phyloP scores from a whole-genome alignment of 23 tunicate genomes.

The Trididemnum clinides region DNA sequence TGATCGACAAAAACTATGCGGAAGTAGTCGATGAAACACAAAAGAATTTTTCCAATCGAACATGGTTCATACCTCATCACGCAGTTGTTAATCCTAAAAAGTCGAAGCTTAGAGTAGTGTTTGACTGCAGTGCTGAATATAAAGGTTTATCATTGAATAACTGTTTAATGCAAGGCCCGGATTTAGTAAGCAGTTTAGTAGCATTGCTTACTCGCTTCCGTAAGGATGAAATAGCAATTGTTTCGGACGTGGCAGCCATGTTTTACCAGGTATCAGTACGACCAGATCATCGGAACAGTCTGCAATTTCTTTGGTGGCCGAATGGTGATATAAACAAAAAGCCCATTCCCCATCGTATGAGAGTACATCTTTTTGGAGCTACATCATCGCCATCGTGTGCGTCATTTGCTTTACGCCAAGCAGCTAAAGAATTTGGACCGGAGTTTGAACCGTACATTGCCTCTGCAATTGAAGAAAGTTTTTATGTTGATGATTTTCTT shows the following conservation, averaged over 20 bases:
- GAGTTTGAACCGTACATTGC: constrained; percentile 28
- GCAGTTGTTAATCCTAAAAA: constrained; percentile 1
- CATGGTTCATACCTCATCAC: constrained; percentile 38
- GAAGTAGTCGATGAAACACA: neutral
- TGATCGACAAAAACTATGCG: neutral
- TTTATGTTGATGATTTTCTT: constrained; percentile 46
- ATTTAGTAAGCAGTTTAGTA: constrained; percentile 38
- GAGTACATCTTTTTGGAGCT: constrained; percentile 45
- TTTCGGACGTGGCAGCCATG: constrained; percentile 51
- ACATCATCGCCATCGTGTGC: constrained; percentile 53
- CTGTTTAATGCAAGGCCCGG: constrained; percentile 43
- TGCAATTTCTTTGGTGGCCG: constrained; percentile 52
- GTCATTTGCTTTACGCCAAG: constrained; percentile 20
- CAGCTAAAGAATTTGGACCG: constrained; percentile 4
- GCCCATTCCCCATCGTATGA: constrained; percentile 11
- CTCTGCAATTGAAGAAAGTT: neutral
- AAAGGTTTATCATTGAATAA: constrained; percentile 4
- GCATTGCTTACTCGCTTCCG: constrained; percentile 46
- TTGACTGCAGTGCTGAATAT: constrained; percentile 19
- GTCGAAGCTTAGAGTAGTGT: constrained; percentile 5
- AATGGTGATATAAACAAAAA: neutral
- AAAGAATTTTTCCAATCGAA: neutral
- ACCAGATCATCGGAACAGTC: constrained; percentile 14
- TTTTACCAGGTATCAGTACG: constrained; percentile 54
- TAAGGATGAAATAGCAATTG: constrained; percentile 32